Conservation (phyloP, 2,888 invertebrate species). For the Alloplasta piceator region DNA sequence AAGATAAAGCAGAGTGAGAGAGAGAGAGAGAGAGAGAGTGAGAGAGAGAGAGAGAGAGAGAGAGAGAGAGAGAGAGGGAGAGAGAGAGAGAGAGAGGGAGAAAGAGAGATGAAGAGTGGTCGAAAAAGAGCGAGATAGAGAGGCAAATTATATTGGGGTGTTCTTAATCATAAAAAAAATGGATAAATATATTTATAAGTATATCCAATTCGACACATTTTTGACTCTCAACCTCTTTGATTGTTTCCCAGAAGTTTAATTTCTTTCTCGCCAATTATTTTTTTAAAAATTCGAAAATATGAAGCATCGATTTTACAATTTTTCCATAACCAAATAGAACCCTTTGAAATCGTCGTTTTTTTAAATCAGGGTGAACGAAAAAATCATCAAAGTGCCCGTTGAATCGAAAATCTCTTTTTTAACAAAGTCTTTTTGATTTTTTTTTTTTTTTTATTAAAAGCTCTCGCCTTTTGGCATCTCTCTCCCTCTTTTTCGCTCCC, state of each 20-base stretch:
- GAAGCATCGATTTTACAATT: too few species aligned
- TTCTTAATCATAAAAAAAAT: slow-evolving; percentile 29
- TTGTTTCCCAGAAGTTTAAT: too few species aligned
- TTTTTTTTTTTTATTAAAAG: not conserved
- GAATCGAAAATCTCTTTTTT: too few species aligned
- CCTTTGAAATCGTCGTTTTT: not conserved
- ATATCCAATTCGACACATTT: not conserved
- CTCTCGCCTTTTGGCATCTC: slow-evolving; percentile 9
- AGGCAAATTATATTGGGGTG: slow-evolving; percentile 50
- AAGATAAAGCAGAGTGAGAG: slow-evolving; percentile 53
- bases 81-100: slow-evolving; percentile 43
- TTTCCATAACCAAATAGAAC: not conserved
- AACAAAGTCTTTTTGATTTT: not conserved
- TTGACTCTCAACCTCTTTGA: not conserved
- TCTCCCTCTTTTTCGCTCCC: slow-evolving; percentile 38
- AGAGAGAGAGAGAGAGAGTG: slow-evolving; percentile 44
- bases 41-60: slow-evolving; percentile 44
- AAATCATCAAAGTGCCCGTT: not conserved
- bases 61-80: slow-evolving; percentile 25
- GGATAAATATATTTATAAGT: not conserved
- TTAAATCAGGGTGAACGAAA: too few species aligned
- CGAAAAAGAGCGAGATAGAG: slow-evolving; percentile 52
- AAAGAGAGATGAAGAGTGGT: slow-evolving; percentile 38
- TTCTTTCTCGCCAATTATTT: slow-evolving; percentile 12
- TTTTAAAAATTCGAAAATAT: not conserved